Evolutionary conservation across 2,113 vertebrate species (phyloP).

Genomic region (Menura novaehollandiae): DNA sequence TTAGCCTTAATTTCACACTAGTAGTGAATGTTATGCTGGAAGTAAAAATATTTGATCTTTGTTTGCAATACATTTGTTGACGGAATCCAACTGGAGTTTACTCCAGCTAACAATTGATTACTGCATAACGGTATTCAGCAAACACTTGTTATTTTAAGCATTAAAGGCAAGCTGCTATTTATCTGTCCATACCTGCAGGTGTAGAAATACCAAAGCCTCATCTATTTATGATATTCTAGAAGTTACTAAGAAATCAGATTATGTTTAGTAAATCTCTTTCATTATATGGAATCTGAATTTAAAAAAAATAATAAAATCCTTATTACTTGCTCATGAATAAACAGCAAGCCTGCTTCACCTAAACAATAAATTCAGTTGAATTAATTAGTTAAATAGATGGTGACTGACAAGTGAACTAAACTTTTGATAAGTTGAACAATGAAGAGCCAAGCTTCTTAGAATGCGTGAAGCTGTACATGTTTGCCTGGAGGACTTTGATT

Average conservation of each 20-base stretch:
- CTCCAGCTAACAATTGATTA: not conserved
- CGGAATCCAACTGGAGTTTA: conserved; percentile 4
- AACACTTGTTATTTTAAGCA: not conserved
- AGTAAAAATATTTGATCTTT: conserved; percentile 42
- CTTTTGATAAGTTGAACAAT: not conserved
- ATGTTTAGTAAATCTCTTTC: not conserved
- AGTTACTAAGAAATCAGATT: not conserved
- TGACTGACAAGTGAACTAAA: conserved; percentile 16
- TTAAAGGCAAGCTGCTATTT: not conserved
- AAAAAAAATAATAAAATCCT: not conserved
- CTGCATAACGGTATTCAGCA: not conserved
- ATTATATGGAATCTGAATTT: not conserved
- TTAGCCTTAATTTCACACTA: conserved; percentile 57
- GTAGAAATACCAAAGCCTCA: not conserved
- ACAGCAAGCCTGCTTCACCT: not conserved
- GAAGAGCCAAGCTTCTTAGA: conserved; percentile 12
- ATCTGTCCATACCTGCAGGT: not conserved
- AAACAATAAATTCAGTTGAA: not conserved
- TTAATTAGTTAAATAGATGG: not conserved
- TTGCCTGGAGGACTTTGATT: conserved; percentile 8
- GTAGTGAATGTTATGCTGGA: not conserved
- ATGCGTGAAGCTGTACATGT: not conserved
- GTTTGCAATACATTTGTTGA: conserved; percentile 52
- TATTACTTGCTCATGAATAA: not conserved
- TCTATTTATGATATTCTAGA: not conserved